Conservation (phyloP, 2,113 vertebrate genomes). For the Anolis sagrei region DNA sequence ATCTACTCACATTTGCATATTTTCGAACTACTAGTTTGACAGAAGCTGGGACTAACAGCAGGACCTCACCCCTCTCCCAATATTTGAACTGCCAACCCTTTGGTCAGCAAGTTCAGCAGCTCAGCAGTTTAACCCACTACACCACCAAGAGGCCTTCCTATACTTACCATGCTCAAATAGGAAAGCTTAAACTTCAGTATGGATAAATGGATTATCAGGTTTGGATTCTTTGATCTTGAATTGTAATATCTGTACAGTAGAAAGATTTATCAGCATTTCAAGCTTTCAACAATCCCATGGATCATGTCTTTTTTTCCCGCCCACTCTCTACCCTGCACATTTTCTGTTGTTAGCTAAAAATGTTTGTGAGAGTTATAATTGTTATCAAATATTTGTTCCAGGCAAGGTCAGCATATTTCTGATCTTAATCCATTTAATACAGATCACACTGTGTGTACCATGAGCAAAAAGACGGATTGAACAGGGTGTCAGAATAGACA, state of each 20-base stretch:
- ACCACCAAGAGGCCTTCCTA: no score
- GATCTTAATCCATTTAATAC: conserved; percentile 2
- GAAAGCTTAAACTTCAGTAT: not conserved
- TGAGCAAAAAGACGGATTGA: not conserved
- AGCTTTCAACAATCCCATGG: not conserved
- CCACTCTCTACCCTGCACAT: not conserved
- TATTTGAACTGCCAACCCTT: no score
- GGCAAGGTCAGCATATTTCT: not conserved
- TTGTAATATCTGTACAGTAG: not conserved
- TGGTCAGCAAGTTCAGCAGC: no score
- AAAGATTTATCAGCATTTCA: conserved; percentile 1
- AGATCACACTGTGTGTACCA: not conserved
- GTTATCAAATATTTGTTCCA: not conserved
- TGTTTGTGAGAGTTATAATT: not conserved
- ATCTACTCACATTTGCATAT: no score
- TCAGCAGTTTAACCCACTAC: no score
- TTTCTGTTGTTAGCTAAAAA: not conserved
- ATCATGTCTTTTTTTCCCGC: not conserved
- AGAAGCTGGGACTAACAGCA: no score
- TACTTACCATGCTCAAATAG: not conserved
- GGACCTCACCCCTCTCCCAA: no score
- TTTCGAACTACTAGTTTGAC: no score
- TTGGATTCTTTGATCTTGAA: conserved; percentile 7
- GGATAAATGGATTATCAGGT: not conserved
- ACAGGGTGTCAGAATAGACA: not conserved